Evolutionary conservation across 2,888 invertebrate species (phyloP), one percentile per base, ranked within the genome.

Genomic region (Trachelus stipa): DNA sequence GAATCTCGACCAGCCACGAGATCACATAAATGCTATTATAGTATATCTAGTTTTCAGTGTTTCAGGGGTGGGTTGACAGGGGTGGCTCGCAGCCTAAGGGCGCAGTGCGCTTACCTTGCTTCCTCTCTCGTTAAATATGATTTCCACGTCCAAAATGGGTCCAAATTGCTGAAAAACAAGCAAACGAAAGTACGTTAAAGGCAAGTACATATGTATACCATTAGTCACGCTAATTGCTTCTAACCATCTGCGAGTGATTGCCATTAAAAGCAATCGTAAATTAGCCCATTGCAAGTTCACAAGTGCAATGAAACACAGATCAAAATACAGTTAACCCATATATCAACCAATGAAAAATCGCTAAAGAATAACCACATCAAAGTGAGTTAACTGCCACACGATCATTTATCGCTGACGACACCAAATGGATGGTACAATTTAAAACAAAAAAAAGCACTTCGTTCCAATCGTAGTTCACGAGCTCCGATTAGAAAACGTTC

Each of bases 71-170:
- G 86, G 86, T 85, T 86, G 85, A 86, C 76, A 85, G 85, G 85
- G 85, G 86, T 85, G 85, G 85, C 81, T 85, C 85, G 86, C 85
- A 79, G 84, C 85, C 85, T 83, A 77, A 82, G 80, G 85, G 81
- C 81, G 75, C 81, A 82, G 85, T 87, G 80, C 83, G 87, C 97
- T 96, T 96, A 99, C 99, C 98, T 99, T 99, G 89, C 99, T 99
- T 93, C 99, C 99, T 88, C 99, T 95, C 94, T 99, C 99, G 93
- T 99, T 99, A 95, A 99, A 99, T 93, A 99, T 99, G 91, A 99
- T 99, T 95, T 99, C 99, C 93, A 99, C 99, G 94, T 99, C 99
- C 92, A 99, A 95, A 92, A 99, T 99, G 91, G 97, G 96, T 92
- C 99, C 99, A 94, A 97, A 99, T 96, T 98, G 98, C 98, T 98